Evolutionary conservation across 2,888 invertebrate genomes (phyloP), one percentile per base, ranked within the genome.

Genomic region (Epirrhoe tristata): DNA sequence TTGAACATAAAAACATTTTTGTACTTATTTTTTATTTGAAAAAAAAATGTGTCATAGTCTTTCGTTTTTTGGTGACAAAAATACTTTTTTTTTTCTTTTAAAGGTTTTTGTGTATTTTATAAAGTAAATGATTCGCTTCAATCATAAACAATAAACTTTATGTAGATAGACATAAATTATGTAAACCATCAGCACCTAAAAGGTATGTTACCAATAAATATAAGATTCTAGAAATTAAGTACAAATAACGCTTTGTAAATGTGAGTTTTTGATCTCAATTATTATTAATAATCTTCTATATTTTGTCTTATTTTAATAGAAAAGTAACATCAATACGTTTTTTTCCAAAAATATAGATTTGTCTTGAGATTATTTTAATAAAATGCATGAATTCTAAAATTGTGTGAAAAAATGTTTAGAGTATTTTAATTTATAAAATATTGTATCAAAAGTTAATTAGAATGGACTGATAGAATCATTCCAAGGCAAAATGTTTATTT

Each of bases 251-350:
- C 80, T 84, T 81, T 78, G 77, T 82, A 74, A 74, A 75, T 82
- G 84, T 86, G 84, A 82, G 84, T 85, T 84, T 80, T 82, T 86
- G 88, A 88, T 88, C 88, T 88, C 88, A 86, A 77, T 73, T 66
- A 62, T 74, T 72, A 65, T 63, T 71, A 59, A 52, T 58, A 51
- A 36, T 39, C 43, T 58, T 39, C 34, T 48, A 10, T 58, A 50
- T 34, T 58, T 58, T 31, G 34, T 53, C 52, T 59, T 43, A 52
- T 59, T 31, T 52, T 39, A 43, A 17, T 14, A 34, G 24, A 17
- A 10, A 16, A 16, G 31, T 24, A 48, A 53, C 12, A 43, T 8
- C 8, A 39, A 10, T 5, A 12, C 39, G 12, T 43, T 43, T 43
- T 43, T 43, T 12, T 4, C 1, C 7, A 36, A 36, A 36, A 36